These are phyloP conservation scores for Spatula clypeata DNA, from an alignment of 2,797 vertebrate genomes.

Conservation along the genomic window DNA sequence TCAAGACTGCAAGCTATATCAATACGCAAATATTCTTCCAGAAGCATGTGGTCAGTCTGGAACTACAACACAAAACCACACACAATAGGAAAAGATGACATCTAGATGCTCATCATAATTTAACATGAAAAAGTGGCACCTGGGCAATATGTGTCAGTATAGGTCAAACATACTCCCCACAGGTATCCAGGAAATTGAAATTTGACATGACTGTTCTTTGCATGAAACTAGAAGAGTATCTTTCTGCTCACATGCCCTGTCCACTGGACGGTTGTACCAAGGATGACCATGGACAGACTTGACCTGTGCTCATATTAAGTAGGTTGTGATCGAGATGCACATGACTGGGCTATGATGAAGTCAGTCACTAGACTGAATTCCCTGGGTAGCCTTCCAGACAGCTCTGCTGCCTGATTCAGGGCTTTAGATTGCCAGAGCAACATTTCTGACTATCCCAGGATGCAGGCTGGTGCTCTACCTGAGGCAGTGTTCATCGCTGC, in stretches of 20 bases:
- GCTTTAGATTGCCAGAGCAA: neutral
- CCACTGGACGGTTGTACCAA: neutral
- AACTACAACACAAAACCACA: neutral
- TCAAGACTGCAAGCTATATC: neutral
- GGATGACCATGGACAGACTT: neutral
- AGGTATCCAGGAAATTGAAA: neutral
- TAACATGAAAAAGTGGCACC: neutral
- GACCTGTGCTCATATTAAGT: neutral
- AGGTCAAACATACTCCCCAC: neutral
- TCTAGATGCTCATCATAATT: neutral
- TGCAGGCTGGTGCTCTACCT: neutral
- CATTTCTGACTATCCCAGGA: neutral
- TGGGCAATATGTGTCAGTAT: neutral
- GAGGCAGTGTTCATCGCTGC: neutral
- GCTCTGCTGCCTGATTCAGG: neutral
- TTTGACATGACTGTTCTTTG: neutral
- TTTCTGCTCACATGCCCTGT: neutral
- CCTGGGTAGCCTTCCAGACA: neutral
- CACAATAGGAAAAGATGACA: neutral
- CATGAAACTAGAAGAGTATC: neutral
- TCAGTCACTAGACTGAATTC: neutral
- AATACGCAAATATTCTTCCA: neutral
- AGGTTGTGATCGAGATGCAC: neutral
- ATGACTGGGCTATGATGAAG: neutral
- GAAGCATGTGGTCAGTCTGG: neutral